These are phyloP conservation scores for Dasypus novemcinctus DNA, from an alignment of 2,113 vertebrate genomes.

Conservation along the genomic window DNA sequence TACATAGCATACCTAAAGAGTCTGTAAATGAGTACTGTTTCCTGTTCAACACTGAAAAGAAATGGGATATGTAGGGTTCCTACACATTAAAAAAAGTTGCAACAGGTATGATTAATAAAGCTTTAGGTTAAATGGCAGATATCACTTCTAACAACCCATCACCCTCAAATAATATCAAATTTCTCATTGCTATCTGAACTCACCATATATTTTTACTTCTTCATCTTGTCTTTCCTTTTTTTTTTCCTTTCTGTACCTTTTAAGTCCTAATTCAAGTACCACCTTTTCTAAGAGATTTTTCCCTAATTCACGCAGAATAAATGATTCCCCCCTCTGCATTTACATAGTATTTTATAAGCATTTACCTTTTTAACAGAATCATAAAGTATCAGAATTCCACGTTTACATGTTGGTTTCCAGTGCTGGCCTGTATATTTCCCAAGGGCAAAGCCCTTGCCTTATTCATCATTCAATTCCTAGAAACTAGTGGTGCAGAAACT, in stretches of 20 bases:
- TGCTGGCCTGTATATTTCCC: not conserved
- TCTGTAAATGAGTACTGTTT: not conserved
- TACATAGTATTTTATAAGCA: not conserved
- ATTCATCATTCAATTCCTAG: not conserved
- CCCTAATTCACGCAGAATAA: not conserved
- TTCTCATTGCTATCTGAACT: not conserved
- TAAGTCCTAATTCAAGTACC: not conserved
- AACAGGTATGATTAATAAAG: too few species aligned
- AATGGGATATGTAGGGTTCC: accelerated
- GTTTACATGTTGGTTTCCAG: not conserved
- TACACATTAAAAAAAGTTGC: not conserved
- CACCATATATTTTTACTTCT: not conserved
- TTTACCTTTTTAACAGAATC: not conserved
- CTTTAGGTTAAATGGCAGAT: not conserved
- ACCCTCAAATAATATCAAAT: not conserved
- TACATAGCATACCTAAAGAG: not conserved
- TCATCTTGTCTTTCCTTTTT: not conserved
- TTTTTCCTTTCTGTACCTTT: not conserved
- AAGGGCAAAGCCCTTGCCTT: not conserved
- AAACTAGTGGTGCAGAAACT: not conserved
- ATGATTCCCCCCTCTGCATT: not conserved
- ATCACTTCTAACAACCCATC: not conserved
- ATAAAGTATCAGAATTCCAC: not conserved
- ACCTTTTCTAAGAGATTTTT: not conserved
- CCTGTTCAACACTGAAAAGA: not conserved